phyloP scores from a whole-genome alignment of 2,113 vertebrate genomes.

The Lampris megalopsis region DNA sequence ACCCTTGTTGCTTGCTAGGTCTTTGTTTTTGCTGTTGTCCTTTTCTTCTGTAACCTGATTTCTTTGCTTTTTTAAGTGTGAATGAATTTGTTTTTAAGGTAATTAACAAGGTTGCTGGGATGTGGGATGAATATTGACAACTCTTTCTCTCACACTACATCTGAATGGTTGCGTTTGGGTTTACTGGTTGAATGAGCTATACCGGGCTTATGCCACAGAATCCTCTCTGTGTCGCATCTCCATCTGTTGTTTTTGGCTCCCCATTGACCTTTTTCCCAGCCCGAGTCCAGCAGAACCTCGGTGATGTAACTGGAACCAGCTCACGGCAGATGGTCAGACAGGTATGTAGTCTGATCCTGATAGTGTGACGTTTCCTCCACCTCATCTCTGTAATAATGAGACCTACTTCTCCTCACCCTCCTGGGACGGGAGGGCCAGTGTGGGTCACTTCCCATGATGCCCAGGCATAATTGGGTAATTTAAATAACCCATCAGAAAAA shows the following conservation, averaged over 20 bases:
- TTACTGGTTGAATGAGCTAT: neutral
- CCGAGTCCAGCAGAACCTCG: neutral
- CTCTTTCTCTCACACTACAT: neutral
- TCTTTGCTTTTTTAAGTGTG: neutral
- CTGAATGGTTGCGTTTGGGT: neutral
- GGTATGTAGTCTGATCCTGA: too few relatives aligned
- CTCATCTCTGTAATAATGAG: conserved; percentile 69
- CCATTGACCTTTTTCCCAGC: neutral
- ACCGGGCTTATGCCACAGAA: neutral
- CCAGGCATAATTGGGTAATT: conserved; percentile 79
- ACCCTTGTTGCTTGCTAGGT: too few relatives aligned
- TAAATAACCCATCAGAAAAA: conserved; percentile 71
- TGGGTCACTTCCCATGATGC: conserved; percentile 66
- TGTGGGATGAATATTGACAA: neutral
- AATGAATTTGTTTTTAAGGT: too few relatives aligned
- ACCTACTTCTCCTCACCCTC: conserved; percentile 73
- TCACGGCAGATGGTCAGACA: conserved; percentile 8
- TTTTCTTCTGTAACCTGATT: neutral
- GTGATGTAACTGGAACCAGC: conserved; percentile 16
- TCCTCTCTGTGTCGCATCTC: neutral
- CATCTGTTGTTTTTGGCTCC: neutral
- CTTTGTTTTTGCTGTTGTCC: too few relatives aligned
- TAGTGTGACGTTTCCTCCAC: conserved; percentile 45
- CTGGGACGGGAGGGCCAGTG: conserved; percentile 56
- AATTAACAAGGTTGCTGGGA: neutral